Evolutionary conservation across 2,797 vertebrate species (phyloP), one percentile per base, ranked within the genome.

Genomic region (Argyrosomus regius): DNA sequence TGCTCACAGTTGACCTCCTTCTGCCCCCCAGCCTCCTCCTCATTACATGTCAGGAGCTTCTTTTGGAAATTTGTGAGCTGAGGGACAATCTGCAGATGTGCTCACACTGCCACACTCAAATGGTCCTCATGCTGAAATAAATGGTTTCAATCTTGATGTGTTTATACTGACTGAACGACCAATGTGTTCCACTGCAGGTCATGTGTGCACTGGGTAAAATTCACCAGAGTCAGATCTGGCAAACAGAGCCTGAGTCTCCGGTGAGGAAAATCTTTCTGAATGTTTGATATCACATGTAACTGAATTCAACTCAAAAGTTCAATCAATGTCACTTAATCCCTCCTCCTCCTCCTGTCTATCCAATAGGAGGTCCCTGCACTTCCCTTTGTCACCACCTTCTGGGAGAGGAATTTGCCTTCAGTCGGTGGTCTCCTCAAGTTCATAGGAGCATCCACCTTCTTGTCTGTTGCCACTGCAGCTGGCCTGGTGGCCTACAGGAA

Each of bases 341-440:
- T 3, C 9, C 4, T 18, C 22, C 26, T 31, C 8, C n/a, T 9
- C 22, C 45, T 59, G 22, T 10, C 22, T 35, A 48, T 49, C 16
- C 48, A 20, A 53, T 92, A 99, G 98, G 98, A 99, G 52, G 94
- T 99, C 28, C 97, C 96, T 14, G 93, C 94, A 0, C 72, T 77
- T 28, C 97, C 97, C 3, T 97, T 98, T 78, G 91, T 88, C 77
- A 95, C 93, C 64, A 96, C 95, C 52, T 99, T 99, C 91, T 96
- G 96, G 96, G 97, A 99, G 93, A 96, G 96, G 85, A 96, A 98
- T 72, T 64, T 97, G 89, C 98, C 98, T 0, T 99, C 98, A 0
- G 96, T 98, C 4, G 94, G 96, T 0, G 97, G 97, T 41, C 91
- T 98, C 79, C 68, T 99, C 20, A 97, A 91, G 84, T 75, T 99